Conservation (phyloP, 37 sponge, comb jelly and placozoan species). For the Beroe forskalii region DNA sequence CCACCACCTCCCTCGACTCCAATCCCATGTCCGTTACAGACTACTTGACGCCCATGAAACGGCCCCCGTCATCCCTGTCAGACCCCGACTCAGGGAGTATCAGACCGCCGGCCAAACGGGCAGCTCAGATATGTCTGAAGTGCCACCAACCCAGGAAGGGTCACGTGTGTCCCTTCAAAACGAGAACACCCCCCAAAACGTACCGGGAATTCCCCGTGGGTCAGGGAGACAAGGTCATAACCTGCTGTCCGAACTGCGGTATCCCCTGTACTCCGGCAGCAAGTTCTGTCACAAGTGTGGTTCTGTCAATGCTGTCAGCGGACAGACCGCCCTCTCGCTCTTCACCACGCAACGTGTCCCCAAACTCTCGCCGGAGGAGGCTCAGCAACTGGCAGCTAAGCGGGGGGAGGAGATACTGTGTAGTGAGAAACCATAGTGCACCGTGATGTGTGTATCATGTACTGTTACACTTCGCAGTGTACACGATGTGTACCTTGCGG, state of each 20-base stretch:
- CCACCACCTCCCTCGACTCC: background rate
- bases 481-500: too few relatives aligned
- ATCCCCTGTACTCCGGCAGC: constrained; percentile 59
- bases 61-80: constrained; percentile 45
- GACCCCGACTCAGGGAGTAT: constrained; percentile 42
- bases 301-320: constrained; percentile 54
- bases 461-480: too few relatives aligned
- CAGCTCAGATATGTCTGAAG: constrained; percentile 63
- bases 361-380: constrained; percentile 62
- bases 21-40: constrained; percentile 64
- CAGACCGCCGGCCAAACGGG: constrained; percentile 57
- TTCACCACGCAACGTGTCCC: constrained; percentile 60
- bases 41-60: constrained; percentile 65
- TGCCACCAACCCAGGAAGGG: constrained; percentile 62
- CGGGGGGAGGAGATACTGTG: background rate
- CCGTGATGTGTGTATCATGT: background rate
- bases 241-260: constrained; percentile 61
- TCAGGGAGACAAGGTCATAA: constrained; percentile 63
- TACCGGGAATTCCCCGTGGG: constrained; percentile 64
- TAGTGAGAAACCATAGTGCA: background rate
- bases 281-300: constrained; percentile 64
- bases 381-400: constrained; percentile 59
- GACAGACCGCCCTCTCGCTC: constrained; percentile 59
- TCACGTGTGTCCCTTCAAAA: constrained; percentile 60
- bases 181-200: constrained; percentile 53